A percentile compares a stretch with the other conserved stretches of the same genome.
Evolutionary conservation across 1,140 invertebrate genomes (phyloP).

Genomic region (Diuraphis noxia): DNA sequence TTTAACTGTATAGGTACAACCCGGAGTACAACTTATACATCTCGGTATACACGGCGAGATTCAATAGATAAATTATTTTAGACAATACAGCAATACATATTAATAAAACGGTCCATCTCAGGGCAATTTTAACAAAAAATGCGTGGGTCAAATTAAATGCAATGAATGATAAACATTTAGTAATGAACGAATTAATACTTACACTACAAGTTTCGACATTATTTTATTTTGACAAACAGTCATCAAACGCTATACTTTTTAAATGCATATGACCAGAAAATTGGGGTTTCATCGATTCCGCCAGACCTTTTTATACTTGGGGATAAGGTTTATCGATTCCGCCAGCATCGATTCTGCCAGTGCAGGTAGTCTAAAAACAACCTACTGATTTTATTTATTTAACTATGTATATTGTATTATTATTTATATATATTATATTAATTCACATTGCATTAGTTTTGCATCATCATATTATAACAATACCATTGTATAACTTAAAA

Average conservation of each 20-base stretch:
- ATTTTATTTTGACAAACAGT: background rate
- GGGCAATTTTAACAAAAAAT: conserved; percentile 19
- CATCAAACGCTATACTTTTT: background rate
- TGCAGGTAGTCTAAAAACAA: no score
- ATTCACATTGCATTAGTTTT: no score
- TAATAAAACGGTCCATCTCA: background rate
- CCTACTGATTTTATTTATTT: no score
- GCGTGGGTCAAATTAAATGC: background rate
- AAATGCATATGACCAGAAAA: no score
- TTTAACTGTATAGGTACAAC: background rate
- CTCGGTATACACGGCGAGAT: background rate
- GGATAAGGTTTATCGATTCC: no score
- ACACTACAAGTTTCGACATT: background rate
- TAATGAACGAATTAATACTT: background rate
- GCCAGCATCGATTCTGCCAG: no score
- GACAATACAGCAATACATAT: background rate
- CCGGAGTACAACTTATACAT: background rate
- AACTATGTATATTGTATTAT: no score
- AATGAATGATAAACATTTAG: background rate
- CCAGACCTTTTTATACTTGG: no score
- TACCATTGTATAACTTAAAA: no score
- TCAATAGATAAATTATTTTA: conserved; percentile 12
- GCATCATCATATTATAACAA: no score
- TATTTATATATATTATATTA: no score
- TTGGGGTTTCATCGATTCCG: no score